Evolutionary conservation across 2,113 vertebrate species (phyloP).

Genomic region (Spea bombifrons): DNA sequence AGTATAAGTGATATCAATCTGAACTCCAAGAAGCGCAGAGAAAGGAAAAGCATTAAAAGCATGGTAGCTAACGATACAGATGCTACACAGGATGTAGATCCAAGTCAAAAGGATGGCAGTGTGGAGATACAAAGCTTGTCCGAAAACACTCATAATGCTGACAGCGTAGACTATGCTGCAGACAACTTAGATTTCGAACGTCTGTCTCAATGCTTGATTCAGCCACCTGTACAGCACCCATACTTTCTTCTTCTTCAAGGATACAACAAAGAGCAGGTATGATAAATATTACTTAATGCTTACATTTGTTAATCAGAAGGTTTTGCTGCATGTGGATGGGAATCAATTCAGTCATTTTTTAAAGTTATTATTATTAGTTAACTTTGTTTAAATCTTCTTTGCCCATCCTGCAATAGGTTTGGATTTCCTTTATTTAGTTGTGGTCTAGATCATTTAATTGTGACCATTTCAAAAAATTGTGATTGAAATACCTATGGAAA

Average conservation of each 20-base stretch:
- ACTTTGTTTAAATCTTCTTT: too few relatives aligned
- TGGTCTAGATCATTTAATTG: too few relatives aligned
- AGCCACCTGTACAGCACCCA: conserved; percentile 81
- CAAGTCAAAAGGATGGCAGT: conserved; percentile 58
- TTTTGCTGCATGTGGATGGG: too few relatives aligned
- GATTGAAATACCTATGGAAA: too few relatives aligned
- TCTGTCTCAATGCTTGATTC: conserved; percentile 85
- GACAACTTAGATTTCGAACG: conserved; percentile 76
- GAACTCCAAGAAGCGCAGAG: conserved; percentile 75
- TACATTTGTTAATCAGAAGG: not conserved
- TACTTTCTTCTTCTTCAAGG: conserved; percentile 88
- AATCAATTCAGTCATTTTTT: too few relatives aligned
- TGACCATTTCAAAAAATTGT: too few relatives aligned
- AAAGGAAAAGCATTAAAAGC: conserved; percentile 82
- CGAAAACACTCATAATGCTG: conserved; percentile 51
- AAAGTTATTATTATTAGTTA: too few relatives aligned
- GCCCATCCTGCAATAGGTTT: too few relatives aligned
- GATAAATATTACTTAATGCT: not conserved
- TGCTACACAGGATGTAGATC: conserved; percentile 41
- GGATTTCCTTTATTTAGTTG: too few relatives aligned
- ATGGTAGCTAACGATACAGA: conserved; percentile 68
- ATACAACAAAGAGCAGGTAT: conserved; percentile 75
- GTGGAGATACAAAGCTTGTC: conserved; percentile 52
- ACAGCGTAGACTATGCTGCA: conserved; percentile 45
- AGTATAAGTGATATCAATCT: conserved; percentile 92